A percentile compares a stretch with the other conserved stretches of the same genome.
These are phyloP conservation scores for Psilopogon haemacephalus DNA, from an alignment of 2,113 vertebrate genomes.

Conservation along the genomic window DNA sequence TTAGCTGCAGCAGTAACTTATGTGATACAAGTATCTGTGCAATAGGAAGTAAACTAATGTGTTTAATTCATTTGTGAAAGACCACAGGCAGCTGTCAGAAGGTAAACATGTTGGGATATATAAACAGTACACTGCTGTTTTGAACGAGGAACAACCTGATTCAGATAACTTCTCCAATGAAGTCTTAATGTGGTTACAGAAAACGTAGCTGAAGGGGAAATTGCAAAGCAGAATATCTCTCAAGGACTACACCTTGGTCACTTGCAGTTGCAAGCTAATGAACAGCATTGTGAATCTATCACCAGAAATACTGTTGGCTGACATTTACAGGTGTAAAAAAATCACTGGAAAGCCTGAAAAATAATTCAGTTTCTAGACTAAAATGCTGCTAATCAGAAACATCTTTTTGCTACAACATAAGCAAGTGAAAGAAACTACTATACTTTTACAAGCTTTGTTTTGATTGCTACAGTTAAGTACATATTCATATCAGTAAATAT, in stretches of 20 bases:
- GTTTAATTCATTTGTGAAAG: not conserved
- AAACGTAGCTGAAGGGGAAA: not conserved
- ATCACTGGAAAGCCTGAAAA: not conserved
- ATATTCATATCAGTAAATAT: not conserved
- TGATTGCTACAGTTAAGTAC: not conserved
- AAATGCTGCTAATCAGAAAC: not conserved
- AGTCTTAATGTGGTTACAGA: not conserved
- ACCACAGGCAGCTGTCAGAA: not conserved
- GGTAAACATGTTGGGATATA: not conserved
- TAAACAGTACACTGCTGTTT: not conserved
- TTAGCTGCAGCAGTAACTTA: not conserved
- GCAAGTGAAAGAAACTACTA: not conserved
- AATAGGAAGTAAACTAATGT: not conserved
- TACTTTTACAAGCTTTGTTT: not conserved
- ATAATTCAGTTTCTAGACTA: not conserved
- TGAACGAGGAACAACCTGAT: not conserved
- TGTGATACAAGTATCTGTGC: not conserved
- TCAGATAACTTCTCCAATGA: not conserved
- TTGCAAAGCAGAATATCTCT: not conserved
- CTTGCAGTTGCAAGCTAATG: not conserved
- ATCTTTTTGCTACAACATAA: not conserved
- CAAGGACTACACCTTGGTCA: not conserved
- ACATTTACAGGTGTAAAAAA: not conserved
- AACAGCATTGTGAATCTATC: not conserved
- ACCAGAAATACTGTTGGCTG: not conserved